phyloP scores from a whole-genome alignment of 1,140 invertebrate genomes.

The Varroa destructor region DNA sequence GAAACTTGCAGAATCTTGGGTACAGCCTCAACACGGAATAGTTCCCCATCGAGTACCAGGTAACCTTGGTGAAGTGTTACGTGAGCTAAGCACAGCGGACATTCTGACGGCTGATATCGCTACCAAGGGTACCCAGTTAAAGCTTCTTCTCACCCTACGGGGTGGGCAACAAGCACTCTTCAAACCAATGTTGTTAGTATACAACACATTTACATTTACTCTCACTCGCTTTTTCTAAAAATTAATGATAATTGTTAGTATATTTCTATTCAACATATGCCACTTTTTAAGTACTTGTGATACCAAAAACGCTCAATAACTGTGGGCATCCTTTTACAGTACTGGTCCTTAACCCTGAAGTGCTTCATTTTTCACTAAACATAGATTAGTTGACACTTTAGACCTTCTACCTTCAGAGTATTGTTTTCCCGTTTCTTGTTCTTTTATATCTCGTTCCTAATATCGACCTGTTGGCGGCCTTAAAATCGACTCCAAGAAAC shows the following conservation, averaged over 20 bases:
- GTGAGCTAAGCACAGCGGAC: conserved; percentile 52
- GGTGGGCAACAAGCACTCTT: conserved; percentile 66
- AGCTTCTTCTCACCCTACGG: conserved; percentile 61
- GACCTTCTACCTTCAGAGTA: too few relatives aligned
- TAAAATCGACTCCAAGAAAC: too few relatives aligned
- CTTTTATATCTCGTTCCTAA: too few relatives aligned
- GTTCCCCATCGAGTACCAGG: conserved; percentile 41
- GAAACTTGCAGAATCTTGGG: not conserved
- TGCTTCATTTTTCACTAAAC: too few relatives aligned
- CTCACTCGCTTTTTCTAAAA: not conserved
- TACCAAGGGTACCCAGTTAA: conserved; percentile 71
- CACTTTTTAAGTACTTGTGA: not conserved
- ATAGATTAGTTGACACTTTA: too few relatives aligned
- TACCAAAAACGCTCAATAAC: not conserved
- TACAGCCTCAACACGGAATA: not conserved
- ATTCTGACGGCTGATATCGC: conserved; percentile 60
- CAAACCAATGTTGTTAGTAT: conserved; percentile 64
- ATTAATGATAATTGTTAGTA: not conserved
- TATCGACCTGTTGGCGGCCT: too few relatives aligned
- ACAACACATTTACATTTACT: conserved; percentile 21
- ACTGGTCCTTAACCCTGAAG: too few relatives aligned
- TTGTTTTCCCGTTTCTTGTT: too few relatives aligned
- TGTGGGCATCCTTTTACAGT: too few relatives aligned
- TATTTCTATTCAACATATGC: not conserved
- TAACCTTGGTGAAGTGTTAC: conserved; percentile 53